These are phyloP conservation scores for Diorhabda carinulata DNA, from an alignment of 1,140 invertebrate genomes.

Conservation along the genomic window DNA sequence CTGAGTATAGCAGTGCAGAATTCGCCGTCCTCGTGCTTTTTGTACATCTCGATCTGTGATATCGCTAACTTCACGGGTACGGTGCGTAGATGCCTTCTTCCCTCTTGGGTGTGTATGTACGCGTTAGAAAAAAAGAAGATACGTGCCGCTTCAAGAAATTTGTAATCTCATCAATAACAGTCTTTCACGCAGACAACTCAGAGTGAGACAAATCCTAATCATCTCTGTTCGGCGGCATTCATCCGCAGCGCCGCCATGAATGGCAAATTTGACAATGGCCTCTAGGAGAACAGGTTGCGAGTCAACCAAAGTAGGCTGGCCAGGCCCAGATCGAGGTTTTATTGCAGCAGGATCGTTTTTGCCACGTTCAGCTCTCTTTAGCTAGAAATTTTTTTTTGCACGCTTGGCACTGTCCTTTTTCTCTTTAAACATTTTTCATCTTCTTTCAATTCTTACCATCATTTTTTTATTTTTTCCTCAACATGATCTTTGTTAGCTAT, in stretches of 20 bases:
- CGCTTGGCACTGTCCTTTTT: conserved; percentile 16
- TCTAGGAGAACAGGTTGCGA: conserved; percentile 16
- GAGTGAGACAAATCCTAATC: conserved; percentile 26
- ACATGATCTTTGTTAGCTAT: no score
- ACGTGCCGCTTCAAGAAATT: conserved; percentile 22
- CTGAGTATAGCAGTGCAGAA: no score
- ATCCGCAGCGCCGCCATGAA: no score
- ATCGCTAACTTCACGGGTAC: conserved; percentile 31
- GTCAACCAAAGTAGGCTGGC: conserved; percentile 11
- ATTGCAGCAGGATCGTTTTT: conserved; percentile 17
- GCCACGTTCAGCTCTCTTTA: conserved; percentile 9
- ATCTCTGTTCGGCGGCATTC: conserved; percentile 28
- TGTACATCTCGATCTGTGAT: conserved; percentile 33
- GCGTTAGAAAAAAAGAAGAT: no score
- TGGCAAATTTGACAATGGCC: no score
- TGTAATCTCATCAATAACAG: conserved; percentile 8
- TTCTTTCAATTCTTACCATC: neutral
- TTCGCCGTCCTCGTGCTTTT: conserved; percentile 28
- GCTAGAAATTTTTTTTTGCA: conserved; percentile 17
- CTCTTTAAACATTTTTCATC: neutral
- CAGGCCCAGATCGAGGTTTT: conserved; percentile 17
- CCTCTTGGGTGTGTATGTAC: conserved; percentile 30
- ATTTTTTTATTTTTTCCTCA: no score
- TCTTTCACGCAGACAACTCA: conserved; percentile 25
- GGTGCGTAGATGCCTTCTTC: conserved; percentile 29